Percentiles rank a stretch among this genome's conserved stretches.
Evolutionary conservation across 2,888 invertebrate species (phyloP).

Genomic region (Galeruca laticollis): DNA sequence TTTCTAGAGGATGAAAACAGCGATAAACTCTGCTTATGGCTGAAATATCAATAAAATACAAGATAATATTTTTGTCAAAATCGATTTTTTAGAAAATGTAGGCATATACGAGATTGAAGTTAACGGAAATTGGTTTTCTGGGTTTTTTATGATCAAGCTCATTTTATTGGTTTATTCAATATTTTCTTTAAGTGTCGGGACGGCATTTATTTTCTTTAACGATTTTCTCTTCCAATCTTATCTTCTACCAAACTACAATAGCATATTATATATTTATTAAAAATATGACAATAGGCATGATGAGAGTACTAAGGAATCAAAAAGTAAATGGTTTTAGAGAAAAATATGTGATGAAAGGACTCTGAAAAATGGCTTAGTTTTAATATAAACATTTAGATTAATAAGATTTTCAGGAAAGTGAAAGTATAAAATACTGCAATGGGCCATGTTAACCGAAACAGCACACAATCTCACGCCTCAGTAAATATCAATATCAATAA

Average conservation of each 20-base stretch:
- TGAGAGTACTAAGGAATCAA: too few relatives aligned
- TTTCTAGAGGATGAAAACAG: conserved; percentile 52
- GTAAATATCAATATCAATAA: too few relatives aligned
- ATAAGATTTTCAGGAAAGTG: too few relatives aligned
- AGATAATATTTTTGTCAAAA: conserved; percentile 52
- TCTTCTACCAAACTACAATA: too few relatives aligned
- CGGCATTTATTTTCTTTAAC: not conserved
- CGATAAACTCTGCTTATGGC: conserved; percentile 44
- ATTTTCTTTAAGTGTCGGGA: not conserved
- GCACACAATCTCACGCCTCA: too few relatives aligned
- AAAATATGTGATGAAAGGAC: too few relatives aligned
- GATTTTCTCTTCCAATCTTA: not conserved
- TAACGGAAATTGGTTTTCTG: conserved; percentile 17
- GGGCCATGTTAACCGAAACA: too few relatives aligned
- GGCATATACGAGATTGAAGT: conserved; percentile 8
- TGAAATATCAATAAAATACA: conserved; percentile 52
- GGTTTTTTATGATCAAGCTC: not conserved
- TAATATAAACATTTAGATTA: too few relatives aligned
- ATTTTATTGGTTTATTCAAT: not conserved
- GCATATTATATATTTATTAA: not conserved
- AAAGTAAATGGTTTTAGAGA: too few relatives aligned
- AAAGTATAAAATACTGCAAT: too few relatives aligned
- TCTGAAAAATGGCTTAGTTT: too few relatives aligned
- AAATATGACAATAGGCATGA: too few relatives aligned
- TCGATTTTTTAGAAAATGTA: conserved; percentile 41